Conservation (phyloP, 2,888 invertebrate genomes). For the Zygogramma bicolorata region DNA sequence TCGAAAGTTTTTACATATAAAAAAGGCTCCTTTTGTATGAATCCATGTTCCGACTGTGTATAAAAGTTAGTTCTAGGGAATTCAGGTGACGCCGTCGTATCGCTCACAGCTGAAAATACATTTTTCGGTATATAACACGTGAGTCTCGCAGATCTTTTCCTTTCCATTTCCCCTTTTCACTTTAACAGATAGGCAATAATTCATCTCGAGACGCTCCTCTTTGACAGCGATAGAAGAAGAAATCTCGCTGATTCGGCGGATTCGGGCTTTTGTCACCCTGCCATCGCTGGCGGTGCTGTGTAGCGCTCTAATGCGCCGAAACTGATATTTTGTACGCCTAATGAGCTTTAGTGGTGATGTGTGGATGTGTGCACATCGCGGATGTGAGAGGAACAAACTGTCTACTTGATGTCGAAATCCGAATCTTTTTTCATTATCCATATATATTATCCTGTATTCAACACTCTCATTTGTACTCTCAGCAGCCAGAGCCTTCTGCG, state of each 20-base stretch:
- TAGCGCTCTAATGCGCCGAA: constrained; percentile 14
- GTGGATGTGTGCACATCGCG: constrained; percentile 15
- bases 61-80: no score
- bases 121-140: constrained; percentile 28
- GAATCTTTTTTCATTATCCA: no score
- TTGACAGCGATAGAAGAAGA: constrained; percentile 50
- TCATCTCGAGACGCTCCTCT: constrained; percentile 60
- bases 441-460: no score
- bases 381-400: not conserved
- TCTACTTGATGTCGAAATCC: no score
- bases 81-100: no score
- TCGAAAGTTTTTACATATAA: no score
- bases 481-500: no score
- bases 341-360: constrained; percentile 20
- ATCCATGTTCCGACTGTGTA: no score
- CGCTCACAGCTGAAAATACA: no score
- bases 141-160: constrained; percentile 60
- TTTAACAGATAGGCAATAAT: constrained; percentile 65
- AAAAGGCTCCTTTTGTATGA: no score
- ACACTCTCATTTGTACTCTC: no score
- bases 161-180: constrained; percentile 63
- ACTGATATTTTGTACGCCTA: constrained; percentile 24
- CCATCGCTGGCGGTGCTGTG: not conserved
- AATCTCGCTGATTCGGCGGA: constrained; percentile 19
- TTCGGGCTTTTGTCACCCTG: constrained; percentile 18